These are phyloP conservation scores for Xylocopa sonorina DNA, from an alignment of 1,140 invertebrate genomes.

Conservation along the genomic window DNA sequence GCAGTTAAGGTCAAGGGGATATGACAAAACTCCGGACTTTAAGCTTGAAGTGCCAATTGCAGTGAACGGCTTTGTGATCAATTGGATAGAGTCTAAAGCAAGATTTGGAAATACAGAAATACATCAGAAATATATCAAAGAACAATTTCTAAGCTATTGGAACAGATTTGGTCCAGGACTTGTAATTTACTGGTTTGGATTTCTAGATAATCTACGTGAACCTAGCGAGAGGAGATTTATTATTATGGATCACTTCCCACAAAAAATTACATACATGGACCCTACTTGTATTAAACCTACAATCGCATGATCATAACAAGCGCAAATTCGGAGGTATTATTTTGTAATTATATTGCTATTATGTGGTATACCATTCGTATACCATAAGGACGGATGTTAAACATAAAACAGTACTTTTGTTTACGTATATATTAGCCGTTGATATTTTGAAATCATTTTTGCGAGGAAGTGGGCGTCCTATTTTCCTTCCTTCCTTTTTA, in stretches of 20 bases:
- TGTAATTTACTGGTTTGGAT: conserved; percentile 98
- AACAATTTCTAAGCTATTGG: conserved; percentile 95
- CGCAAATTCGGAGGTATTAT: neutral
- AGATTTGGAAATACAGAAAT: conserved; percentile 93
- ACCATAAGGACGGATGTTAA: conserved; percentile 9
- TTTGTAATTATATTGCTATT: conserved; percentile 19
- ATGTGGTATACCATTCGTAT: neutral
- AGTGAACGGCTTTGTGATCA: conserved; percentile 92
- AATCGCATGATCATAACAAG: conserved; percentile 29
- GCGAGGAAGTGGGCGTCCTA: neutral
- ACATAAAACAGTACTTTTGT: conserved; percentile 5
- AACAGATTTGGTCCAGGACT: conserved; percentile 97
- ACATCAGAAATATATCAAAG: conserved; percentile 92
- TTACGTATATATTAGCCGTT: neutral
- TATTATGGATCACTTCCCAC: conserved; percentile 85
- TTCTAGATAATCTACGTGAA: conserved; percentile 87
- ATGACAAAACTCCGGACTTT: conserved; percentile 97
- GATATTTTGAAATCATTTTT: conserved; percentile 17
- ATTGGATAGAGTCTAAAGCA: conserved; percentile 99
- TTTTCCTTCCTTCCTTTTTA: neutral
- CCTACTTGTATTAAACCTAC: conserved; percentile 57
- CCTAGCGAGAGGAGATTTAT: conserved; percentile 86
- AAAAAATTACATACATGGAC: conserved; percentile 79
- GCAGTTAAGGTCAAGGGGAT: conserved; percentile 90
- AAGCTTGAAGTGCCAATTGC: conserved; percentile 95